Evolutionary conservation across 53 echinoderm and acorn worm species (phyloP).

Genomic region (Arbacia lixula): DNA sequence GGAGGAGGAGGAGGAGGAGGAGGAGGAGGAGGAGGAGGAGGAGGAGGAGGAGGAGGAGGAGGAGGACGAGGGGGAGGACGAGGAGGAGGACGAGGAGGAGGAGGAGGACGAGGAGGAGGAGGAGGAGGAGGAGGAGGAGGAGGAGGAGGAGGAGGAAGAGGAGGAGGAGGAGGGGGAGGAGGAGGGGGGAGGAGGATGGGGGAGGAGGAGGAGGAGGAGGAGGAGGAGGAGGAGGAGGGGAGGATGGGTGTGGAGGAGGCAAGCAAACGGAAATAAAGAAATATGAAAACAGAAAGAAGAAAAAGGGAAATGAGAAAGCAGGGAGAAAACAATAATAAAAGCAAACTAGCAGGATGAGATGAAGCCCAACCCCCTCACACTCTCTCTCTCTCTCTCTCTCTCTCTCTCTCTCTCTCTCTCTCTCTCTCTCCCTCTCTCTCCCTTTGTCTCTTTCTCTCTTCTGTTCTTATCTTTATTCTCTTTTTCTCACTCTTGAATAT

Average conservation of each 20-base stretch:
- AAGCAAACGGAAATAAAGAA: too few relatives aligned
- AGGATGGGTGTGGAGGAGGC: too few relatives aligned
- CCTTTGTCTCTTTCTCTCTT: too few relatives aligned
- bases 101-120: neutral
- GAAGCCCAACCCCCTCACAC: neutral
- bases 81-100: neutral
- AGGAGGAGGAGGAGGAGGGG: too few relatives aligned
- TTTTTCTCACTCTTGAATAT: neutral
- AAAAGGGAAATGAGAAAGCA: too few relatives aligned
- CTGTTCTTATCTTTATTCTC: neutral
- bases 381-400: neutral
- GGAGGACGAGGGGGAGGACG: neutral
- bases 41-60: neutral
- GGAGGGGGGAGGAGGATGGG: neutral
- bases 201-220: too few relatives aligned
- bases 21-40: neutral
- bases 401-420: neutral
- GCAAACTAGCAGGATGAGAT: too few relatives aligned
- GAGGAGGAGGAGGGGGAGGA: neutral
- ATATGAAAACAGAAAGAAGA: too few relatives aligned
- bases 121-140: neutral
- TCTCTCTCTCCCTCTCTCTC: neutral
- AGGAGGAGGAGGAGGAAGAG: neutral
- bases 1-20: neutral
- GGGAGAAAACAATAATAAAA: too few relatives aligned